Evolutionary conservation across 2,113 vertebrate species (phyloP), one percentile per base, ranked within the genome.

Genomic region (Corynorhinus townsendii): DNA sequence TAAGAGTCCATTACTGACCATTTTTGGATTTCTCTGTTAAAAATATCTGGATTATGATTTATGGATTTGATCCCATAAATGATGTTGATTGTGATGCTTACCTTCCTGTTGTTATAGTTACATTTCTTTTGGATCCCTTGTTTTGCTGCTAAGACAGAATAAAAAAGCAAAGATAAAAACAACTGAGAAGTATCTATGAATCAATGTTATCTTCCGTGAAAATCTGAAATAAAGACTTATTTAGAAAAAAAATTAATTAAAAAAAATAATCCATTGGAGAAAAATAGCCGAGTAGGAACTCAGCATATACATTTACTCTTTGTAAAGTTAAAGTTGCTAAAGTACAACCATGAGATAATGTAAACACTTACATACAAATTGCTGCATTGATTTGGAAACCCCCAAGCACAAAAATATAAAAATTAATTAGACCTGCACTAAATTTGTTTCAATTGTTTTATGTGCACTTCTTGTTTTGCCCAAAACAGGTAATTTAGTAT

Each of bases 401-500:
- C 33, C 28, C 62, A 92, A 97, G 64, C 73, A 92, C 84, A 59
- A 96, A 95, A 76, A 93, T 59, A 47, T 33, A 86, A 93, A 93
- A 93, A 96, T 95, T 96, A 96, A 96, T 96, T 87, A 93, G 24
- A 52, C 20, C 9, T 15, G 33, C 54, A 85, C 14, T 95, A 90
- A 90, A 28, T 68, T 59, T 93, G 92, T 96, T 93, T 45, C 94
- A 64, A 2, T 89, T 95, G 85, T 81, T 87, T 93, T 52, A 16
- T 33, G 56, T 2, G 47, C 17, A 72, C 52, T 77, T 93, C 76
- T 96, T 87, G 91, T 91, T 97, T 97, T 95, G 66, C 52, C 69
- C 12, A 89, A 93, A 89, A 68, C 49, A 89, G n/a, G 75, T 91
- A 89, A 97, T 95, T 96, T 96, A 75, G 80, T 95, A 88, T 30